Evolutionary conservation across 2,113 vertebrate species (phyloP).

Genomic region (Gnathonemus echidnorhynchus): DNA sequence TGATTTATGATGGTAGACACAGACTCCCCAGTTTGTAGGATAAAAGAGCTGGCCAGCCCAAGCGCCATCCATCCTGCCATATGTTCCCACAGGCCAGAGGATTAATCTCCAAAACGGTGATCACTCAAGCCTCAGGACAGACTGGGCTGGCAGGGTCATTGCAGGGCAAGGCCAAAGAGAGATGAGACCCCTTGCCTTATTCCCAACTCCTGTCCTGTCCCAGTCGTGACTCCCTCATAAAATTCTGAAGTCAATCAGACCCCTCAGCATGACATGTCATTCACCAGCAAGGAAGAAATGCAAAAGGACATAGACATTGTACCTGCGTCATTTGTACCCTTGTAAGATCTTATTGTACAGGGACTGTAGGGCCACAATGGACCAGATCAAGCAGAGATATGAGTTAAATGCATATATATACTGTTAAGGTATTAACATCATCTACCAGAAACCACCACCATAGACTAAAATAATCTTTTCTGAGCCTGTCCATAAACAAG

Average conservation of each 20-base stretch:
- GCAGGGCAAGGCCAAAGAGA: not conserved
- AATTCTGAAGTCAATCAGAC: not conserved
- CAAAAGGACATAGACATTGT: not conserved
- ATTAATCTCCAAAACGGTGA: not conserved
- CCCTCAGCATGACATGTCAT: not conserved
- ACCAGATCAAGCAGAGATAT: not conserved
- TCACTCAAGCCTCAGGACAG: not conserved
- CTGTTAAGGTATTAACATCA: slow-evolving; percentile 5
- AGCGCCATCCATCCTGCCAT: not conserved
- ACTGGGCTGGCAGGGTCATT: not conserved
- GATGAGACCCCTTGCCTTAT: not conserved
- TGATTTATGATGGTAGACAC: not conserved
- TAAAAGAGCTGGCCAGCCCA: not conserved
- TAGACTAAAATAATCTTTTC: not conserved
- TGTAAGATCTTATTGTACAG: not conserved
- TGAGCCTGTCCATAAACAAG: not conserved
- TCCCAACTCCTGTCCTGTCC: not conserved
- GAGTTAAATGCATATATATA: not conserved
- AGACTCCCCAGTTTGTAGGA: not conserved
- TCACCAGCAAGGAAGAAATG: not conserved
- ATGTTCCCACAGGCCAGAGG: not conserved
- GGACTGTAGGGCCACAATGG: not conserved
- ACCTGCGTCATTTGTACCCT: not conserved
- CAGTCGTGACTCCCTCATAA: not conserved
- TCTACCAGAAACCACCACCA: not conserved